Evolutionary conservation across 2,888 invertebrate species (phyloP).

Genomic region (Fabriciana adippe): DNA sequence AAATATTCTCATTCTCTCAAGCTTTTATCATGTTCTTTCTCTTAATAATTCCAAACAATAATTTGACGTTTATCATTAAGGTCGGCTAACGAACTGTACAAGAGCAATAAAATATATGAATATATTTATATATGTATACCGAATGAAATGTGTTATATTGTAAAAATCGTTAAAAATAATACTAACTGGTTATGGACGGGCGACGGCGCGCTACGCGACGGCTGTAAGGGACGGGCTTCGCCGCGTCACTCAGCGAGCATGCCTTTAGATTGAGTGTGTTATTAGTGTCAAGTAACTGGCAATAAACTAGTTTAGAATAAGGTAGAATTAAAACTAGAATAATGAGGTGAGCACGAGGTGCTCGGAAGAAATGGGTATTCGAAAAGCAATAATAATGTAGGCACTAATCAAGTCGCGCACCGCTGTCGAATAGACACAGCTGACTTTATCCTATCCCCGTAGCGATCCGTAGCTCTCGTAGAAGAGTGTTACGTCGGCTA

Average conservation of each 20-base stretch:
- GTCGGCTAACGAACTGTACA: no score
- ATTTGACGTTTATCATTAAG: background rate
- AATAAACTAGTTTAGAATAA: constrained; percentile 75
- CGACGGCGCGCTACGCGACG: constrained; percentile 53
- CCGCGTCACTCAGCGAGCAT: constrained; percentile 59
- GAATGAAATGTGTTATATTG: background rate
- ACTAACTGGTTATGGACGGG: constrained; percentile 45
- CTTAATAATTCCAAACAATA: background rate
- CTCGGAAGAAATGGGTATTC: constrained; percentile 80
- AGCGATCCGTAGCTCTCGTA: constrained; percentile 59
- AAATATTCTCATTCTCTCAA: background rate
- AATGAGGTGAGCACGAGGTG: constrained; percentile 73
- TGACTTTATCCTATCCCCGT: constrained; percentile 56
- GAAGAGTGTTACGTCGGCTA: constrained; percentile 40
- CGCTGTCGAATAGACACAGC: constrained; percentile 70
- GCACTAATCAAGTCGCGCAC: constrained; percentile 71
- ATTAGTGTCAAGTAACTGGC: constrained; percentile 72
- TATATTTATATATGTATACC: no score
- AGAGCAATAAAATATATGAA: no score
- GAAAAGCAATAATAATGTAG: constrained; percentile 83
- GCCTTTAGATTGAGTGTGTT: constrained; percentile 73
- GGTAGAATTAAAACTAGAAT: constrained; percentile 63
- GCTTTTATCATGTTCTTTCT: background rate
- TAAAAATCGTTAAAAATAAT: constrained; percentile 6
- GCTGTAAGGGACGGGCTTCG: constrained; percentile 56